Conservation (phyloP, 2,888 invertebrate genomes). For the Chironomus tentans region DNA sequence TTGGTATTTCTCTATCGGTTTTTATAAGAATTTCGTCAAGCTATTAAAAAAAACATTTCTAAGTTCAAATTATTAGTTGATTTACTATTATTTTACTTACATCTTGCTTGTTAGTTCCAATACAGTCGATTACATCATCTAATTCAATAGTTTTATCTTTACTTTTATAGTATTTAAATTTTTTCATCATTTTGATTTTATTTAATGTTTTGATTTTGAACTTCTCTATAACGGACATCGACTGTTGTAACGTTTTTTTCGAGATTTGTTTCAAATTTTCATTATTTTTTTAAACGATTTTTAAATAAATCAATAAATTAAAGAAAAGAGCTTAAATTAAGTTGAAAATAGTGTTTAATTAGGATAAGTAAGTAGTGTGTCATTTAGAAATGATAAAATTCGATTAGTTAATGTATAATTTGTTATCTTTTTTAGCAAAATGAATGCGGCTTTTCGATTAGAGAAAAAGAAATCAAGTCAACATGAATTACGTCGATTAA, state of each 20-base stretch:
- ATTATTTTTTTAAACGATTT: too few species aligned
- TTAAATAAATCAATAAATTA: too few species aligned
- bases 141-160: constrained; percentile 53
- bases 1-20: background rate
- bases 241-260: too few species aligned
- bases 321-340: too few species aligned
- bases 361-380: too few species aligned
- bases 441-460: constrained; percentile 48
- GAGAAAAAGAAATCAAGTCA: constrained; percentile 59
- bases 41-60: background rate
- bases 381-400: too few species aligned
- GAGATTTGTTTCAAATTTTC: too few species aligned
- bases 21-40: background rate
- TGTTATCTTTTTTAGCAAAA: constrained; percentile 32
- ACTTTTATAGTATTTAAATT: constrained; percentile 73
- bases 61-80: background rate
- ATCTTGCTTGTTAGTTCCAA: constrained; percentile 35
- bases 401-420: too few species aligned
- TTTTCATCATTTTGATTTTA: constrained; percentile 34
- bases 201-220: too few species aligned
- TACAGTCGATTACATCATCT: constrained; percentile 50
- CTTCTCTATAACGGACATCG: too few species aligned
- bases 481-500: constrained; percentile 59
- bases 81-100: constrained; percentile 26
- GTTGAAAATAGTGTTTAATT: too few species aligned